A percentile compares a stretch with the other conserved stretches of the same genome.
Conservation (phyloP, 92 coral and sea anemone species). For the Virgularia gustaviana region DNA sequence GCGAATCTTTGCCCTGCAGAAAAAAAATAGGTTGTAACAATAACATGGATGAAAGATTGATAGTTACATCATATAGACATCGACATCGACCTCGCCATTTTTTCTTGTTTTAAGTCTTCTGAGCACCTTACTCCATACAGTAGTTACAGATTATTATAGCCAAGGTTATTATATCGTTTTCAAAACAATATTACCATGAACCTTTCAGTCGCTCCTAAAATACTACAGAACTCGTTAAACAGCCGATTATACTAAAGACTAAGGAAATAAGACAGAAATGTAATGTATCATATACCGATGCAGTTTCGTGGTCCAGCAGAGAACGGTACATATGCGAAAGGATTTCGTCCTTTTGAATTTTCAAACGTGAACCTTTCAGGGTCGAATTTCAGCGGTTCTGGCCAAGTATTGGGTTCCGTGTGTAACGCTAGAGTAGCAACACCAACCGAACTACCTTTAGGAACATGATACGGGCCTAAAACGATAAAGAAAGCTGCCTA, state of each 20-base stretch:
- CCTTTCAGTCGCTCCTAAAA: too few relatives aligned
- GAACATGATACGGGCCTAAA: constrained; percentile 55
- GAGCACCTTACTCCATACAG: too few relatives aligned
- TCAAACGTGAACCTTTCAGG: constrained; percentile 81
- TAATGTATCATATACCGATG: too few relatives aligned
- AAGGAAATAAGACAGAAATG: too few relatives aligned
- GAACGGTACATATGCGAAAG: constrained; percentile 81
- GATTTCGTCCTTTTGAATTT: constrained; percentile 72
- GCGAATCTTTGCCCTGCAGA: constrained; percentile 81
- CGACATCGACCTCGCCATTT: too few relatives aligned
- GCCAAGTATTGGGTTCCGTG: constrained; percentile 71
- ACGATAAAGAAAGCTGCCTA: neutral
- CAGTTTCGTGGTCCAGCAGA: constrained; percentile 92
- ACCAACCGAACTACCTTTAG: constrained; percentile 60
- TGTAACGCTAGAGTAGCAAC: constrained; percentile 59
- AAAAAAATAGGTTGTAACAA: neutral
- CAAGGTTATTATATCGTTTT: too few relatives aligned
- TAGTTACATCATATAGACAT: too few relatives aligned
- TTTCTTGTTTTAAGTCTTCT: too few relatives aligned
- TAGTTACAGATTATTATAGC: too few relatives aligned
- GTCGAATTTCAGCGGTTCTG: constrained; percentile 68
- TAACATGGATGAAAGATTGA: neutral
- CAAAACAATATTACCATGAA: too few relatives aligned
- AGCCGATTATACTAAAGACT: too few relatives aligned
- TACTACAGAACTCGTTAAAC: too few relatives aligned